Percentiles rank a stretch among this genome's conserved stretches.
These are phyloP conservation scores for Pseudorasbora parva DNA, from an alignment of 2,113 vertebrate genomes.

Conservation along the genomic window DNA sequence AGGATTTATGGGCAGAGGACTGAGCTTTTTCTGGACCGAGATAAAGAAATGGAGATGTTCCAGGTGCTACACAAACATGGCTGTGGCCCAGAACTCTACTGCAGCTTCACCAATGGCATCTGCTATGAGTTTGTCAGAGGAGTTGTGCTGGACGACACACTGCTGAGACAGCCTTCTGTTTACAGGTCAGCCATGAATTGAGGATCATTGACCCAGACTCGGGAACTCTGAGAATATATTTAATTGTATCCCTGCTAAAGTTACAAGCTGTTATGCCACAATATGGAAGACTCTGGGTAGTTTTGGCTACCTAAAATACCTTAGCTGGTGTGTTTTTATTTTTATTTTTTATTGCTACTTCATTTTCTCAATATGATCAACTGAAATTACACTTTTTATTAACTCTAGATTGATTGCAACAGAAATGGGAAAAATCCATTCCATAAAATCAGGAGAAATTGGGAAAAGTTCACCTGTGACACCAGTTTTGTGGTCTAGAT, in stretches of 20 bases:
- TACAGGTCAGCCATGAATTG: slow-evolving; percentile 70
- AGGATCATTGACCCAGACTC: not conserved
- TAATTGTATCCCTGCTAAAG: not conserved
- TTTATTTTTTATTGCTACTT: too few relatives aligned
- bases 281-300: too few relatives aligned
- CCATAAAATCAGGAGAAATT: slow-evolving; percentile 65
- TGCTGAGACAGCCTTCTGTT: slow-evolving; percentile 72
- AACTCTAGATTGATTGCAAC: slow-evolving; percentile 72
- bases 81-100: slow-evolving; percentile 77
- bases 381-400: too few relatives aligned
- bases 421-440: slow-evolving; percentile 77
- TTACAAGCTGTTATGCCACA: not conserved
- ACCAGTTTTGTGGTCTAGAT: slow-evolving; percentile 73
- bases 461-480: slow-evolving; percentile 47
- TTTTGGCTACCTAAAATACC: too few relatives aligned
- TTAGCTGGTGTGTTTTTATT: too few relatives aligned
- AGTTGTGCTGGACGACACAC: slow-evolving; percentile 68
- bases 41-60: slow-evolving; percentile 75
- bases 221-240: not conserved
- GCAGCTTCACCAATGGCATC: slow-evolving; percentile 80
- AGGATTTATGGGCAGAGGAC: slow-evolving; percentile 75
- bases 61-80: slow-evolving; percentile 69
- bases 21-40: slow-evolving; percentile 74
- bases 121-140: slow-evolving; percentile 79
- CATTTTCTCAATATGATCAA: not conserved